phyloP scores from a whole-genome alignment of 2,113 vertebrate genomes.

The Glaucomys volans region DNA sequence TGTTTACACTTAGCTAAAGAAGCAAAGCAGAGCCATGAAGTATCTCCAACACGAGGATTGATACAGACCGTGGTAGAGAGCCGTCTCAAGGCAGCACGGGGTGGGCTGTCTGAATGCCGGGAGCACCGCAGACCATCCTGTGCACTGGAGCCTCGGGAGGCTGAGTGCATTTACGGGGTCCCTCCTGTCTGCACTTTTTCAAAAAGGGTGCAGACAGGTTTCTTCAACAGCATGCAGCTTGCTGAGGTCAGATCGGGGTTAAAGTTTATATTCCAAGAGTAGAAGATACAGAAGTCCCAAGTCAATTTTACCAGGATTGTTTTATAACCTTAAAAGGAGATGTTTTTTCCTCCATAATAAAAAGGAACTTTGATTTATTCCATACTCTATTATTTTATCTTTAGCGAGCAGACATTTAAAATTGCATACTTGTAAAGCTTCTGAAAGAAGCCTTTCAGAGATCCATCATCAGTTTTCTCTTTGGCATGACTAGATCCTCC shows the following conservation, averaged over 20 bases:
- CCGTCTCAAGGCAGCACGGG: background rate
- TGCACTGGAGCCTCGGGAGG: background rate
- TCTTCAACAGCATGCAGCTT: background rate
- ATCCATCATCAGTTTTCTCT: slow-evolving; percentile 63
- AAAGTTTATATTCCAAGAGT: slow-evolving; percentile 44
- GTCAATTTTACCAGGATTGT: background rate
- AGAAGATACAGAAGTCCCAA: slow-evolving; percentile 18
- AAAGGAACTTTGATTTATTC: slow-evolving; percentile 68
- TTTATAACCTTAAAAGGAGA: slow-evolving; percentile 76
- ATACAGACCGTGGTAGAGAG: background rate
- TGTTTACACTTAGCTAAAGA: background rate
- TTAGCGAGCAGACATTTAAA: slow-evolving; percentile 76
- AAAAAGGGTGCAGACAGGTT: background rate
- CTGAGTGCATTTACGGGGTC: background rate
- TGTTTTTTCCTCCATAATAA: slow-evolving; percentile 45
- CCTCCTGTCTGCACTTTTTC: slow-evolving; percentile 9
- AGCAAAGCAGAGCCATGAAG: background rate
- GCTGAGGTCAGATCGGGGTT: background rate
- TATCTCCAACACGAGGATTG: background rate
- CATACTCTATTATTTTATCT: slow-evolving; percentile 77
- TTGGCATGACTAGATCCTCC: slow-evolving; percentile 42
- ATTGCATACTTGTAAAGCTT: slow-evolving; percentile 73
- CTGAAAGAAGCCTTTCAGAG: slow-evolving; percentile 74
- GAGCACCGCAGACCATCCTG: background rate
- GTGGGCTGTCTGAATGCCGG: background rate